Base-by-base conservation (phyloP, 1,140 invertebrate species). In the Brachionus rubens region DNA sequence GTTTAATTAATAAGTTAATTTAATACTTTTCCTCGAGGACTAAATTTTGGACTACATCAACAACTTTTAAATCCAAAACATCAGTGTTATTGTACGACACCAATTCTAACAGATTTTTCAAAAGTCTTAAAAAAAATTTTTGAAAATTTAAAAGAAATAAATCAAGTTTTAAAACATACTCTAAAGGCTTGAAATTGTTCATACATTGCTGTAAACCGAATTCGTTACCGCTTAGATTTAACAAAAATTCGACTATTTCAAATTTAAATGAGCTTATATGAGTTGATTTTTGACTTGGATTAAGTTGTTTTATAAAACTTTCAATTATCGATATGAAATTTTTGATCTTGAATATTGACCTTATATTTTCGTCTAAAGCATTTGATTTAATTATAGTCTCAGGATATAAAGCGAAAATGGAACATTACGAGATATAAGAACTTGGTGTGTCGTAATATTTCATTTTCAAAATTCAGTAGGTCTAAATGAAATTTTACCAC, bases 291-390 rank as follows among this genome's bases (percentile, higher is more conserved):
- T n/a, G n/a, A n/a, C n/a, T n/a, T 14, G 40, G 12, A 14, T 43
- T 65, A n/a, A 43, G 3, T 26, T 65, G 59, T n/a, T 26, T 26
- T 9, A 41, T 2, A 43, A 65, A 28, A 12, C 24, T 65, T 43
- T 46, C 40, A n/a, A 65, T 26, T 40, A 65, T 65, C 12, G 19
- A 0, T 5, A 16, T 21, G n/a, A 65, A 43, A 26, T 65, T 65
- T 43, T 65, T 28, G 1, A 65, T n/a, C 16, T 41, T 19, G 21
- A 65, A 65, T 43, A 65, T 43, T 43, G 59, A 19, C 12, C 59
- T 19, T 12, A 65, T 41, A 21, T 65, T 65, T 65, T 65, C 59
- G 43, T 65, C 59, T 65, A n/a, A n/a, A n/a, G n/a, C n/a, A n/a
- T n/a, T n/a, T n/a, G n/a, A n/a, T n/a, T n/a, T n/a, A n/a, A n/a